phyloP scores from a whole-genome alignment of 2,888 invertebrate genomes.

The Diadromus collaris region DNA sequence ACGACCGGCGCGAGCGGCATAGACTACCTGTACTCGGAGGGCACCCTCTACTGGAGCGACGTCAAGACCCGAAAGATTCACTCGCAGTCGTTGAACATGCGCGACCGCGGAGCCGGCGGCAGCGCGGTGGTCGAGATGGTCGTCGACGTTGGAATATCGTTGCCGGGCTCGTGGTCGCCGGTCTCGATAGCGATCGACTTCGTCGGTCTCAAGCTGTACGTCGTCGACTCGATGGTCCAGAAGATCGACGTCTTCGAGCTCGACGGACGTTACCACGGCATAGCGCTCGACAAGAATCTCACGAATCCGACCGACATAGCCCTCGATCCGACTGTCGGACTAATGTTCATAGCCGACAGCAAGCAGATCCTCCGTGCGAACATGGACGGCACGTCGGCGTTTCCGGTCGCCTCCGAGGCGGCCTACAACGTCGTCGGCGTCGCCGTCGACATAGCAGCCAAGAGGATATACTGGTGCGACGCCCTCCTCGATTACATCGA shows the following conservation, averaged over 20 bases:
- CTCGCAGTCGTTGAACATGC: conserved; percentile 78
- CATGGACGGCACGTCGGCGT: conserved; percentile 95
- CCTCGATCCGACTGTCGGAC: conserved; percentile 94
- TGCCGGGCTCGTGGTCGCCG: conserved; percentile 94
- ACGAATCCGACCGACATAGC: conserved; percentile 96
- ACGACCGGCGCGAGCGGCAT: conserved; percentile 93
- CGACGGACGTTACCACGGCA: conserved; percentile 92
- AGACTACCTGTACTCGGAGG: conserved; percentile 90
- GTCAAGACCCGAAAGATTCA: conserved; percentile 91
- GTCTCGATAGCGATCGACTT: conserved; percentile 97
- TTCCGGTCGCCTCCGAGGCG: conserved; percentile 93
- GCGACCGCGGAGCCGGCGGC: conserved; percentile 14
- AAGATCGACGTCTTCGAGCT: conserved; percentile 97
- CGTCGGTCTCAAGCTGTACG: conserved; percentile 97
- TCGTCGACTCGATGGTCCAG: conserved; percentile 95
- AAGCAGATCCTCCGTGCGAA: conserved; percentile 92
- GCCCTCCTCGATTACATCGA: conserved; percentile 97
- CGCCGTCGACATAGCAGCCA: conserved; percentile 93
- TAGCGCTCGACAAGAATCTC: conserved; percentile 94
- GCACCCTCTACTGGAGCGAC: conserved; percentile 94
- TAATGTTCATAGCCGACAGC: conserved; percentile 93
- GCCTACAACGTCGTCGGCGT: conserved; percentile 97
- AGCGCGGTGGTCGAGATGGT: background rate
- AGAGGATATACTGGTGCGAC: conserved; percentile 98
- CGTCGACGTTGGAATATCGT: conserved; percentile 84